Conservation (phyloP, 2,888 invertebrate species). For the Nephrotoma guestfalica region DNA sequence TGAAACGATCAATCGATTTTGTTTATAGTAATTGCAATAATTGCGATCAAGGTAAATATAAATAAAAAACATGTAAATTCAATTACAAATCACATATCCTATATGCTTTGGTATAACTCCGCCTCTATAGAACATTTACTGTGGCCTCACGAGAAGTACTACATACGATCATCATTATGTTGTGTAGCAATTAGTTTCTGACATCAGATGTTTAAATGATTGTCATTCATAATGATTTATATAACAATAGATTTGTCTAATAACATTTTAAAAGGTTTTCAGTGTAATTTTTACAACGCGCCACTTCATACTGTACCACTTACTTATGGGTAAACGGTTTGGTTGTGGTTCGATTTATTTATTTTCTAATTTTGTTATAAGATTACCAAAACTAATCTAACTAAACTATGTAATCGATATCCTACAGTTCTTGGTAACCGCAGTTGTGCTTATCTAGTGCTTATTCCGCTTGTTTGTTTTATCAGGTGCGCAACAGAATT, state of each 20-base stretch:
- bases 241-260: neutral
- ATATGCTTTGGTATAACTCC: neutral
- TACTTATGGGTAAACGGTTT: no score
- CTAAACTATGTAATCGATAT: no score
- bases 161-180: neutral
- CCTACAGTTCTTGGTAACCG: no score
- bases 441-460: no score
- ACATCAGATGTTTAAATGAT: neutral
- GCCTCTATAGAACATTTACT: neutral
- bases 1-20: neutral
- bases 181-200: neutral
- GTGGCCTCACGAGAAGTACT: no score
- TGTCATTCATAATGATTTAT: neutral
- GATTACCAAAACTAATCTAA: no score
- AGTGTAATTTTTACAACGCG: neutral
- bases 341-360: no score
- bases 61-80: neutral
- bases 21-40: neutral
- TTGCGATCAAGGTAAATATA: neutral
- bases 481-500: no score
- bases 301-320: neutral
- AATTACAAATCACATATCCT: neutral
- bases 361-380: no score
- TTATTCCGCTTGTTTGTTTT: no score
- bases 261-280: neutral